These are phyloP conservation scores for Eumacrocentrus americanus DNA, from an alignment of 2,888 invertebrate species.

Conservation along the genomic window DNA sequence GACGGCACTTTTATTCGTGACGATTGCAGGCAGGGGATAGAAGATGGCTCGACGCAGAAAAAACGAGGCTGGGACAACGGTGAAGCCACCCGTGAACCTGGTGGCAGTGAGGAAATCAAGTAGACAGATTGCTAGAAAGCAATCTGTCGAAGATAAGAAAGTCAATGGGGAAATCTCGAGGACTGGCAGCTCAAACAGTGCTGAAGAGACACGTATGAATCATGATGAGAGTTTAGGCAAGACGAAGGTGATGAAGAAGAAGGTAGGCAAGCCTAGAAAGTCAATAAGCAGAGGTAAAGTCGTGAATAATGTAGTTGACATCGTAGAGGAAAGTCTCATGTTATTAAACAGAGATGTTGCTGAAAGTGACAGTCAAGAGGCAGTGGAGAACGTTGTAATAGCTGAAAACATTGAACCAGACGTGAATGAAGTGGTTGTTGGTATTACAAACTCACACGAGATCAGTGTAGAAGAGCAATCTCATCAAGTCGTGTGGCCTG, in stretches of 20 bases:
- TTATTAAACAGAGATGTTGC: slow-evolving; percentile 38
- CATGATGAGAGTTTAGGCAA: slow-evolving; percentile 38
- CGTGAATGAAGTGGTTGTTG: slow-evolving; percentile 44
- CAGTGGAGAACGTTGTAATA: slow-evolving; percentile 34
- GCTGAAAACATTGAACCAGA: slow-evolving; percentile 31
- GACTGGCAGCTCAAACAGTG: slow-evolving; percentile 17
- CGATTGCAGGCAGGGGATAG: not conserved
- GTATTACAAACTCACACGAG: slow-evolving; percentile 34
- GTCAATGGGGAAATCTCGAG: slow-evolving; percentile 48
- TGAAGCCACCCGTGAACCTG: slow-evolving; percentile 45
- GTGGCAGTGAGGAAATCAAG: slow-evolving; percentile 55
- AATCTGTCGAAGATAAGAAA: slow-evolving; percentile 48
- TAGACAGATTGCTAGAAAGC: slow-evolving; percentile 57
- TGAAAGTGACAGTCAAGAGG: slow-evolving; percentile 51
- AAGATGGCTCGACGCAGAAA: slow-evolving; percentile 56
- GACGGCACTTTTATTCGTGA: slow-evolving; percentile 24
- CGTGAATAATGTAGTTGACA: slow-evolving; percentile 13
- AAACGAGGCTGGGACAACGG: slow-evolving; percentile 48
- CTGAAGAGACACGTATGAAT: slow-evolving; percentile 41
- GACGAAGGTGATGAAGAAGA: slow-evolving; percentile 23
- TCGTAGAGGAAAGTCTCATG: slow-evolving; percentile 6
- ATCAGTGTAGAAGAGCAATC: slow-evolving; percentile 28
- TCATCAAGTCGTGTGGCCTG: slow-evolving; percentile 46
- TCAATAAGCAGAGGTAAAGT: slow-evolving; percentile 20
- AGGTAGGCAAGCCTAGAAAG: slow-evolving; percentile 31